Evolutionary conservation across 2,113 vertebrate genomes (phyloP).

Genomic region (Macquaria australasica): DNA sequence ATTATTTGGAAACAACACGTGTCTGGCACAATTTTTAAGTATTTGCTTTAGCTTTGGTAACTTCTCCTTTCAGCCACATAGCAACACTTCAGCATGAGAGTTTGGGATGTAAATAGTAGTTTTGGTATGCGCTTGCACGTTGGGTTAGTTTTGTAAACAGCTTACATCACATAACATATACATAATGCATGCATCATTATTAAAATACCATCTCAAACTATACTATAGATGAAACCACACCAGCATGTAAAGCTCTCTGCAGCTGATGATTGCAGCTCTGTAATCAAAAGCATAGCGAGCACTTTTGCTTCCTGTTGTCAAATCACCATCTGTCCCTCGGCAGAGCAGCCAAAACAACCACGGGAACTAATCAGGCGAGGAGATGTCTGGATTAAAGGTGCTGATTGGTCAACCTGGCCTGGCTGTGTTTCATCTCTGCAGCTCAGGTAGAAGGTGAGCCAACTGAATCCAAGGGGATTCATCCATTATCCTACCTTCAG

Average conservation of each 20-base stretch:
- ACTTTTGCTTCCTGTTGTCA: constrained; percentile 33
- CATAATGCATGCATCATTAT: neutral
- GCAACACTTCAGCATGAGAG: neutral
- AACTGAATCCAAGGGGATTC: constrained; percentile 35
- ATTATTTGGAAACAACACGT: too few species aligned
- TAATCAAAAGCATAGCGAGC: constrained; percentile 22
- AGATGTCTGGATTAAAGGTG: constrained; percentile 32
- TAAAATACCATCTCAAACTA: neutral
- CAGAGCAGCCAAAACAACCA: constrained; percentile 52
- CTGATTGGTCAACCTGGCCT: constrained; percentile 26
- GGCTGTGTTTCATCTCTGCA: constrained; percentile 21
- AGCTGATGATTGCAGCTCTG: neutral
- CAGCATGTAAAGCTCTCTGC: neutral
- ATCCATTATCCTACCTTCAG: constrained; percentile 36
- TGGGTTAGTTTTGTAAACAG: neutral
- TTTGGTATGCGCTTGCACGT: neutral
- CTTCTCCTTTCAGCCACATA: neutral
- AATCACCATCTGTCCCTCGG: constrained; percentile 11
- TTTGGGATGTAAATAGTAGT: neutral
- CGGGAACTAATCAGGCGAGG: constrained; percentile 61
- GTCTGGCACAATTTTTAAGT: too few species aligned
- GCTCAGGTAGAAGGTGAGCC: constrained; percentile 36
- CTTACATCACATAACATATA: neutral
- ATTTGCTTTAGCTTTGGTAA: neutral
- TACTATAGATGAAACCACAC: neutral